Base-by-base conservation (phyloP, 2,797 vertebrate genomes). In the Lates japonicus region DNA sequence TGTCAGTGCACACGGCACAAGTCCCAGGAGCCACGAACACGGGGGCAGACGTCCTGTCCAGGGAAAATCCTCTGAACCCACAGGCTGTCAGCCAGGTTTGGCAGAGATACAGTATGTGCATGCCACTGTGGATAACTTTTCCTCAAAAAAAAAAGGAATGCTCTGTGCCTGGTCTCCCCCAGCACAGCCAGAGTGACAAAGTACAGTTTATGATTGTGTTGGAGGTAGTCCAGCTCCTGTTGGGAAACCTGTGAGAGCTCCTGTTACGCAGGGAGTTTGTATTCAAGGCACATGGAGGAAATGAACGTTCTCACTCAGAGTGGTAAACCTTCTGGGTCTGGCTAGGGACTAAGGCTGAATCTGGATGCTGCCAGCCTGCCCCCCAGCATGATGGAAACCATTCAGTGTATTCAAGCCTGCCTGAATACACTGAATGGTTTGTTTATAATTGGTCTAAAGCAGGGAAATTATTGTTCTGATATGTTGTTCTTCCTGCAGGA, bases 151-250 rank as follows among this genome's bases (percentile, higher is more conserved):
- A 29, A 29, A 59, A 58, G 0, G 1, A 66, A 74, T 4, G 2
- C 37, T 64, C 10, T 35, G 5, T 20, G 7, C 14, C 35, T 33
- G 49, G 64, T 42, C 42, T 55, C 37, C 31, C 58, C 13, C 33
- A 42, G 60, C 48, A 48, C 59, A 39, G n/a, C 46, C 44, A 58
- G 13, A 61, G 67, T 67, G n/a, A 77, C 57, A 71, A 11, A 58
- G 46, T 22, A 16, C 29, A 44, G 57, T 74, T 44, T 51, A 63
- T 74, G 62, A 57, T 65, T 69, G 58, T 46, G 51, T 52, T 71
- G 86, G 54, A 61, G 52, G 42, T 9, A 3, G 44, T 69, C 55
- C 74, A 84, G 42, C 19, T 55, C 52, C 62, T 75, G 57, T 31
- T 77, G 61, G 54, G 65, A 68, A 51, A 64, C n/a, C 64, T 33